Percentiles rank a stretch among this genome's conserved stretches.
Evolutionary conservation across 2,113 vertebrate genomes (phyloP).

Genomic region (Mobula birostris): DNA sequence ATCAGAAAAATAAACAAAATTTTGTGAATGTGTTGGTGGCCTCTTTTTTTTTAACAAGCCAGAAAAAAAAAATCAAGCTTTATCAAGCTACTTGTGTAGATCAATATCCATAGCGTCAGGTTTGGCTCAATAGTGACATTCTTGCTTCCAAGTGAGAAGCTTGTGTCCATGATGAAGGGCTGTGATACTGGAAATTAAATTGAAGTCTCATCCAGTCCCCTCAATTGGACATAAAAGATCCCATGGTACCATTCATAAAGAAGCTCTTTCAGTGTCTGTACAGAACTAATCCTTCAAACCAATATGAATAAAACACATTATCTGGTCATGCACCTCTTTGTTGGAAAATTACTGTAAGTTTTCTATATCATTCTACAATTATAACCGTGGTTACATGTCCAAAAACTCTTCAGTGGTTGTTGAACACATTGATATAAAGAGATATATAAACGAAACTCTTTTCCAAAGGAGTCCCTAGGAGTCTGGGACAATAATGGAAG

Average conservation of each 20-base stretch:
- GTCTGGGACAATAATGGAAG: background rate
- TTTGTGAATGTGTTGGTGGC: background rate
- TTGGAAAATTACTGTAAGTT: background rate
- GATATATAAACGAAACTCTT: background rate
- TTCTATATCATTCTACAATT: background rate
- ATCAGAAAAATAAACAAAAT: background rate
- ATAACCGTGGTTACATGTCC: background rate
- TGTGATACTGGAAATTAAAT: background rate
- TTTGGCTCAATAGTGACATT: background rate
- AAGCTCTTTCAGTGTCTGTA: background rate
- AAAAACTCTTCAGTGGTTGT: background rate
- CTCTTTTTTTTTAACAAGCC: background rate
- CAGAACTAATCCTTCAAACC: background rate
- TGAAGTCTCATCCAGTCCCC: background rate
- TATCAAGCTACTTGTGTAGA: background rate
- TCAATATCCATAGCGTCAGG: background rate
- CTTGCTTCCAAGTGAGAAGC: background rate
- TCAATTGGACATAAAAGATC: background rate
- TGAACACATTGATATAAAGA: background rate
- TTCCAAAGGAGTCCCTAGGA: background rate
- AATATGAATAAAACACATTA: background rate
- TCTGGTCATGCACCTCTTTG: background rate
- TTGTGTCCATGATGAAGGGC: background rate
- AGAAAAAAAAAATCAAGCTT: no score
- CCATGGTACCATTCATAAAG: background rate